phyloP scores from a whole-genome alignment of 2,797 vertebrate genomes.

The Melopsittacus undulatus region DNA sequence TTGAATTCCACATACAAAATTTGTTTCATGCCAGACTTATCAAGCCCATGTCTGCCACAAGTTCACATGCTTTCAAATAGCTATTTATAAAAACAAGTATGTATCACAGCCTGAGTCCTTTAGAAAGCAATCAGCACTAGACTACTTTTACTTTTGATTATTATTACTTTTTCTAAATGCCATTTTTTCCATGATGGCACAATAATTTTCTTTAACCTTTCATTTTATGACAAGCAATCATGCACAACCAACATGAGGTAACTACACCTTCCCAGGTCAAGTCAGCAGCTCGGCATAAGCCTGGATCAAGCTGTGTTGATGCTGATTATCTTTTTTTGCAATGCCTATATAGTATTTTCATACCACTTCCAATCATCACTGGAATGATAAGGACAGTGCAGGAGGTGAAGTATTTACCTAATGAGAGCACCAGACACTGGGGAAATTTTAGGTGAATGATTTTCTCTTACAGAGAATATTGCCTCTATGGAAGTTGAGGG shows the following conservation, averaged over 20 bases:
- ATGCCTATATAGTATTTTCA: neutral
- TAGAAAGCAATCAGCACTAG: neutral
- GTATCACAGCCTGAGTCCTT: neutral
- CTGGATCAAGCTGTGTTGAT: slow-evolving; percentile 24
- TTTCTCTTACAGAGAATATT: slow-evolving; percentile 34
- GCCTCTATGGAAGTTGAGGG: neutral
- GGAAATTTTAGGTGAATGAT: neutral
- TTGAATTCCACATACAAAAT: neutral
- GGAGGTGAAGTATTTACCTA: neutral
- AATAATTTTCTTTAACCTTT: slow-evolving; percentile 33
- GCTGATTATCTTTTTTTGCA: neutral
- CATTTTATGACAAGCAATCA: slow-evolving; percentile 11
- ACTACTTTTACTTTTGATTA: slow-evolving; percentile 11
- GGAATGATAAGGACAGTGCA: neutral
- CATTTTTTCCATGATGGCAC: neutral
- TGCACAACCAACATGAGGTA: neutral
- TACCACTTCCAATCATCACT: neutral
- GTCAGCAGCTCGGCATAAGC: neutral
- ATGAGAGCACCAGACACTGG: neutral
- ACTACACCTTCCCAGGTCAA: neutral
- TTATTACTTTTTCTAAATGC: slow-evolving; percentile 20
- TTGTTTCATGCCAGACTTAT: neutral
- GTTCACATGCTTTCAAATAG: neutral
- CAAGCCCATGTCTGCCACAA: neutral
- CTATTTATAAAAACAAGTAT: slow-evolving; percentile 1